These are phyloP conservation scores for Dione vanillae DNA, from an alignment of 2,888 invertebrate genomes.

Conservation along the genomic window DNA sequence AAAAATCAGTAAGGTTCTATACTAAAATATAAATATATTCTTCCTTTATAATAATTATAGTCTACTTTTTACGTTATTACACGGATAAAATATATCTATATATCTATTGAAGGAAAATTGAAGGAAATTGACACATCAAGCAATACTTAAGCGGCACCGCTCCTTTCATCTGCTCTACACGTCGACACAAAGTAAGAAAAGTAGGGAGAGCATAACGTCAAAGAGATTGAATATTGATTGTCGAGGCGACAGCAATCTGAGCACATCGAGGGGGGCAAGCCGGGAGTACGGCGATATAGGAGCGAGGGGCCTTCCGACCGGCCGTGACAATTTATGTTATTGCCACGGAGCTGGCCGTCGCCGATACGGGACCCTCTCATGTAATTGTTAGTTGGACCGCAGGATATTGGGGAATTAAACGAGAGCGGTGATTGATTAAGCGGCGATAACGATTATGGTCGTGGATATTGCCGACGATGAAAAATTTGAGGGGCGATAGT, in stretches of 20 bases:
- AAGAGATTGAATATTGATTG: conserved; percentile 84
- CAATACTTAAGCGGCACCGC: conserved; percentile 46
- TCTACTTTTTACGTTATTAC: not conserved
- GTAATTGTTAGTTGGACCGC: conserved; percentile 82
- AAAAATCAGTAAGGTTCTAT: too few species aligned
- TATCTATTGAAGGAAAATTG: not conserved
- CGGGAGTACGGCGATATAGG: conserved; percentile 46
- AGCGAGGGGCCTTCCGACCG: conserved; percentile 67
- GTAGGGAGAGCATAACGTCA: conserved; percentile 78
- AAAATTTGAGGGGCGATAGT: conserved; percentile 61
- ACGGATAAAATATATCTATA: not conserved
- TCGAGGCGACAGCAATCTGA: conserved; percentile 78
- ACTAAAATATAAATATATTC: too few species aligned
- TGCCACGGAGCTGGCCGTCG: conserved; percentile 72
- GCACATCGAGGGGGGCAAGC: conserved; percentile 31
- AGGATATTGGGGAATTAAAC: conserved; percentile 82
- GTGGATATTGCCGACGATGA: conserved; percentile 65
- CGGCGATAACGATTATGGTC: conserved; percentile 73
- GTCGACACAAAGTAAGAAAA: conserved; percentile 78
- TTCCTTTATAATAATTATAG: not conserved
- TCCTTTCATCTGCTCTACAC: conserved; percentile 68
- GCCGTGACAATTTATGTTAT: conserved; percentile 82
- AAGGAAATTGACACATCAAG: conserved; percentile 34
- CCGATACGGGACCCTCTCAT: conserved; percentile 78
- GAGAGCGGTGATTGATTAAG: conserved; percentile 79